Evolutionary conservation across 2,797 vertebrate species (phyloP).

Genomic region (Arnoldichthys spilopterus): DNA sequence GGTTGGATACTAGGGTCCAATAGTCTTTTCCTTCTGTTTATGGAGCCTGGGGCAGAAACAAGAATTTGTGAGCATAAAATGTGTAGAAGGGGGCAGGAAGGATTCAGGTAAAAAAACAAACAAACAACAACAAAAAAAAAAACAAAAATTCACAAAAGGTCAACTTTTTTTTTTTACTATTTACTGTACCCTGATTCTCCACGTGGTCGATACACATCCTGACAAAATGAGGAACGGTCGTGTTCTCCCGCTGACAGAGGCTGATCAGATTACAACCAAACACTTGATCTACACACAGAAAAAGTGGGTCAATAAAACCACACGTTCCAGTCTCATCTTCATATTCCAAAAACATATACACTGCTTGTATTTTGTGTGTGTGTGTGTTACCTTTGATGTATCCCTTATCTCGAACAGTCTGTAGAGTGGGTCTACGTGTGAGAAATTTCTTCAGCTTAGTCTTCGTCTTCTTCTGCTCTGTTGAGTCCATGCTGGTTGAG

Average conservation of each 20-base stretch:
- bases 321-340: background rate
- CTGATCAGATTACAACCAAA: conserved; percentile 85
- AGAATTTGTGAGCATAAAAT: too few species aligned
- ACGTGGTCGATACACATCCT: conserved; percentile 85
- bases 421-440: conserved; percentile 83
- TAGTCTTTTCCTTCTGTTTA: too few species aligned
- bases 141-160: too few species aligned
- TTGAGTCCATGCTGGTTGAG: conserved; percentile 77
- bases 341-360: background rate
- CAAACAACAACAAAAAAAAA: too few species aligned
- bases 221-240: conserved; percentile 85
- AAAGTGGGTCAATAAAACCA: background rate
- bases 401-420: conserved; percentile 88
- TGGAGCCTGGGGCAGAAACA: too few species aligned
- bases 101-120: too few species aligned
- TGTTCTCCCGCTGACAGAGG: conserved; percentile 84
- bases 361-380: background rate
- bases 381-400: conserved; percentile 84
- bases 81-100: too few species aligned
- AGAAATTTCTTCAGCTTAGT: conserved; percentile 88
- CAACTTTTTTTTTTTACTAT: background rate
- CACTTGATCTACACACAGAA: conserved; percentile 79
- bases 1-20: too few species aligned
- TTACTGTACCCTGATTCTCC: conserved; percentile 80
- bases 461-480: conserved; percentile 88